phyloP scores from a whole-genome alignment of 1,140 invertebrate species.

The Helicorthomorpha holstii region DNA sequence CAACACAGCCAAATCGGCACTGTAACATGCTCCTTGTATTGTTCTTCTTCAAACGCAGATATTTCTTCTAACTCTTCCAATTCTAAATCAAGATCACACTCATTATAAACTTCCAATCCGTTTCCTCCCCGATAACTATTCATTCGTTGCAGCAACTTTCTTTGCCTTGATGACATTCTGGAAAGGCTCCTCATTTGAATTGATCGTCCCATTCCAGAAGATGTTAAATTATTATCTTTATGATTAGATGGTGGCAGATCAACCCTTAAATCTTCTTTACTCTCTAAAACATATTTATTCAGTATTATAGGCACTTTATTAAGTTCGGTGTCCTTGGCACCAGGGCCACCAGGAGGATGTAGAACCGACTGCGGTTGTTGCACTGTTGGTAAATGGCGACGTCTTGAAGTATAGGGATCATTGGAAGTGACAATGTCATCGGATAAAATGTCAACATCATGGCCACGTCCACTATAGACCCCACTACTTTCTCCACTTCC shows the following conservation, averaged over 20 bases:
- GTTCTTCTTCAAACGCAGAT: conserved; percentile 2
- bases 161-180: neutral
- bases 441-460: neutral
- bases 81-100: conserved; percentile 2
- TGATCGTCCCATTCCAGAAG: neutral
- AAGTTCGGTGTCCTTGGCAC: neutral
- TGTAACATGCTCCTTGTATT: conserved; percentile 10
- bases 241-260: neutral
- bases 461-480: neutral
- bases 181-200: neutral
- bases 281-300: conserved; percentile 13
- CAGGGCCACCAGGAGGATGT: neutral
- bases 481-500: neutral
- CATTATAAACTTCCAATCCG: neutral
- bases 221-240: too few relatives aligned
- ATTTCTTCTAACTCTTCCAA: neutral
- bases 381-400: neutral
- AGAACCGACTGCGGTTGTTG: neutral
- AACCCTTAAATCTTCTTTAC: conserved; percentile 8
- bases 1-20: conserved; percentile 76
- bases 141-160: neutral
- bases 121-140: neutral
- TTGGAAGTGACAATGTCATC: neutral
- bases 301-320: conserved; percentile 10
- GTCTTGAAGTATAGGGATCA: neutral